Evolutionary conservation across 2,113 vertebrate species (phyloP), one percentile per base, ranked within the genome.

Genomic region (Gymnogyps californianus): DNA sequence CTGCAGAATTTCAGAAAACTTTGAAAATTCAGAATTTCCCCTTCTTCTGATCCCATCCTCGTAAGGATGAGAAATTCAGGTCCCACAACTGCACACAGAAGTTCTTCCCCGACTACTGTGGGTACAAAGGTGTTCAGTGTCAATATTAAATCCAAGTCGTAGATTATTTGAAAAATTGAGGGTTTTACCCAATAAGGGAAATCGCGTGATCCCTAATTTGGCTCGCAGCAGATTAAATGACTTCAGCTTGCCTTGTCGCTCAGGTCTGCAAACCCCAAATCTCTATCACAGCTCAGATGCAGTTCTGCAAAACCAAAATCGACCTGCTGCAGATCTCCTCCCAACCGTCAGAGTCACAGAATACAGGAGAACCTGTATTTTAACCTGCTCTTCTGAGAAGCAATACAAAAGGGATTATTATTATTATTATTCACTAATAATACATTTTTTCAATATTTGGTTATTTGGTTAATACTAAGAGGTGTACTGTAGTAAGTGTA

Each of bases 81-180:
- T 25, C 40, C 57, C 42, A 12, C 49, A 25, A 13, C 40, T 3
- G 29, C 13, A 3, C 22, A 2, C 31, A 10, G 12, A 25, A 13
- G 6, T 2, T 46, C 2, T 40, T 2, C 70, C 54, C 10, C 0
- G 19, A 3, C 10, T 34, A 7, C 38, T 6, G 16, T 1, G 26
- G 42, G 58, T 20, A 59, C 9, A 3, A 14, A 44, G 46, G 16
- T 6, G 46, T 11, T 14, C 28, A 2, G 16, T 4, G 14, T 13
- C 62, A 16, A 9, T 4, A 13, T 11, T 14, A 80, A 34, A 38
- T 15, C 67, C 59, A 36, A 38, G 9, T 5, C 31, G 54, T 19
- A 12, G 32, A 16, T 42, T 44, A 44, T 18, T 14, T 15, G 21
- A 75, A n/a, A 64, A 55, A 31, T 1, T 2, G 12, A 18, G 11